Conservation (phyloP, 2,888 invertebrate genomes). For the Calameuta filiformis region DNA sequence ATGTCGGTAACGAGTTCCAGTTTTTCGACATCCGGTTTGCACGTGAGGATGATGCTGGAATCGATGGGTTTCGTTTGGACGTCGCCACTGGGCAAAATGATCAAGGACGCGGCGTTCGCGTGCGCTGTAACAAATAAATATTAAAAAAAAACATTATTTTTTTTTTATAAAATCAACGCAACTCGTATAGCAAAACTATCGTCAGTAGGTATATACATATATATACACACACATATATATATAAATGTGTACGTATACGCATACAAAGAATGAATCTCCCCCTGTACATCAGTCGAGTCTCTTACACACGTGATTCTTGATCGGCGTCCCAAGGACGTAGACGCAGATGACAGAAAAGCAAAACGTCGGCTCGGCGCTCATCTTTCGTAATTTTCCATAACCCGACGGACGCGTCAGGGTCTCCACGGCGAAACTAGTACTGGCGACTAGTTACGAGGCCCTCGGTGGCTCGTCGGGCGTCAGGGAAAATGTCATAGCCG, state of each 20-base stretch:
- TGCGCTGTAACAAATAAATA: conserved; percentile 42
- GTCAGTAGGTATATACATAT: not conserved
- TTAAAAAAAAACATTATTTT: not conserved
- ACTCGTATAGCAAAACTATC: not conserved
- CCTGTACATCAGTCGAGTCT: not conserved
- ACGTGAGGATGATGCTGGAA: conserved; percentile 81
- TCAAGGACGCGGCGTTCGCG: conserved; percentile 66
- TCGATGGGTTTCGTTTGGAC: conserved; percentile 81
- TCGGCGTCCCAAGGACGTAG: conserved; percentile 46
- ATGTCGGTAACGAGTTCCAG: conserved; percentile 77
- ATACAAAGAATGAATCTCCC: not conserved
- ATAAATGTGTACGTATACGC: no score
- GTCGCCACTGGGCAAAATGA: conserved; percentile 78
- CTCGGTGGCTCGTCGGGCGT: not conserved
- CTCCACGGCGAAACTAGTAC: not conserved
- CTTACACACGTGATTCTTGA: conserved; percentile 12
- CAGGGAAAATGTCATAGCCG: not conserved
- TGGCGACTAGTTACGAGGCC: not conserved
- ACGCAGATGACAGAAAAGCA: conserved; percentile 61
- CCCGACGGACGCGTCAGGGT: not conserved
- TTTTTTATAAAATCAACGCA: not conserved
- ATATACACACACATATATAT: no score
- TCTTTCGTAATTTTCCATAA: conserved; percentile 21
- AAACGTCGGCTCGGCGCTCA: conserved; percentile 53
- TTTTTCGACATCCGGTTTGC: conserved; percentile 78